Evolutionary conservation across 2,888 invertebrate species (phyloP), one percentile per base, ranked within the genome.

Genomic region (Thecophora atra): DNA sequence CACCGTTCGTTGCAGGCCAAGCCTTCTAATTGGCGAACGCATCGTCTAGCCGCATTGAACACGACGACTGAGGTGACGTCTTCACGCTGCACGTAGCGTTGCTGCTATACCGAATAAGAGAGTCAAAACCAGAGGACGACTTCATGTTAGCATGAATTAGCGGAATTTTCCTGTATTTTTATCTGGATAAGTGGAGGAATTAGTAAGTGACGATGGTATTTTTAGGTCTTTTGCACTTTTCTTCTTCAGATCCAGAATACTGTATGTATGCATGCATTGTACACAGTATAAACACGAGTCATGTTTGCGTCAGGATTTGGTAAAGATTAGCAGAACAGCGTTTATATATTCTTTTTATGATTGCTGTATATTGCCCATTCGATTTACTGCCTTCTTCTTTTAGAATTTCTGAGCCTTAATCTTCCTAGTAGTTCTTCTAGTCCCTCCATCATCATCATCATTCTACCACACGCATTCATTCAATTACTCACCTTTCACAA

Each of bases 401-500:
- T 8, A 5, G 13, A 52, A 19, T 6, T 19, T 52, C 52, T 52
- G 52, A 11, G 6, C 21, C 8, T 11, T n/a, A n/a, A n/a, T 54
- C 54, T 54, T 54, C n/a, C 54, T 54, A 24, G 54, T 13, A 21
- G n/a, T 8, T 54, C n/a, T n/a, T 11, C 11, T 21, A n/a, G 54
- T 17, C 2, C 54, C 21, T 24, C 11, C 54, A 1, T 24, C 11
- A 17, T 6, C 52, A 19, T 19, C 17, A 17, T 52, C 54, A 24
- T 54, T 51, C 54, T 44, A 63, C 15, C 19, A 3, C 21, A 42
- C 17, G n/a, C 19, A 60, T 42, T 64, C 70, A 70, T 62, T 30
- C 69, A n/a, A n/a, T n/a, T n/a, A 70, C 70, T 70, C 64, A 70
- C 70, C 70, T 70, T 54, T 63, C 52, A 70, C 52, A 70, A 64